Conservation (phyloP, 2,888 invertebrate species). For the Tipula lateralis region DNA sequence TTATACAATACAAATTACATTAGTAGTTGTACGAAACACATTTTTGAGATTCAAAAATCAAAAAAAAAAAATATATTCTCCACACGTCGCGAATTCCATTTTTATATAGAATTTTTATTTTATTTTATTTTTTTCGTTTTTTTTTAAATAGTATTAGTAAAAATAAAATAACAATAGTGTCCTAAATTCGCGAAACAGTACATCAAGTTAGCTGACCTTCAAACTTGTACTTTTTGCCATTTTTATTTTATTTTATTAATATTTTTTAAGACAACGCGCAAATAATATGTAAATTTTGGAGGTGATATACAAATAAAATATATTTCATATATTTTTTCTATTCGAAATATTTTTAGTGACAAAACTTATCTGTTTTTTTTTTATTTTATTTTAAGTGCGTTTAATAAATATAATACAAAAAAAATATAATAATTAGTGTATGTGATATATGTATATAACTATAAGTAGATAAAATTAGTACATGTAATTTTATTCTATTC, state of each 20-base stretch:
- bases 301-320: constrained; percentile 27
- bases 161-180: constrained; percentile 30
- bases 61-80: constrained; percentile 25
- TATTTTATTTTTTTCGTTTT: not conserved
- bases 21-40: not conserved
- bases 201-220: constrained; percentile 31
- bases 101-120: not conserved
- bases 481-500: not conserved
- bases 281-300: constrained; percentile 20
- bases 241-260: constrained; percentile 29
- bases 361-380: not conserved
- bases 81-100: constrained; percentile 27
- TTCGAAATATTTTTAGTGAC: not conserved
- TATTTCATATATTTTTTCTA: not conserved
- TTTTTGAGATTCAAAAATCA: constrained; percentile 11
- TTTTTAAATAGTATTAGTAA: constrained; percentile 3
- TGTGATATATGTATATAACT: not conserved
- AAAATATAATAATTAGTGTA: not conserved
- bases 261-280: constrained; percentile 30
- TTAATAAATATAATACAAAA: not conserved
- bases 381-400: not conserved
- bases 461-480: not conserved
- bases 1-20: not conserved
- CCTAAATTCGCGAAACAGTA: constrained; percentile 31
- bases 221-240: constrained; percentile 30